Conservation (phyloP, 2,113 vertebrate species). For the Nothocercus nigrocapillus region DNA sequence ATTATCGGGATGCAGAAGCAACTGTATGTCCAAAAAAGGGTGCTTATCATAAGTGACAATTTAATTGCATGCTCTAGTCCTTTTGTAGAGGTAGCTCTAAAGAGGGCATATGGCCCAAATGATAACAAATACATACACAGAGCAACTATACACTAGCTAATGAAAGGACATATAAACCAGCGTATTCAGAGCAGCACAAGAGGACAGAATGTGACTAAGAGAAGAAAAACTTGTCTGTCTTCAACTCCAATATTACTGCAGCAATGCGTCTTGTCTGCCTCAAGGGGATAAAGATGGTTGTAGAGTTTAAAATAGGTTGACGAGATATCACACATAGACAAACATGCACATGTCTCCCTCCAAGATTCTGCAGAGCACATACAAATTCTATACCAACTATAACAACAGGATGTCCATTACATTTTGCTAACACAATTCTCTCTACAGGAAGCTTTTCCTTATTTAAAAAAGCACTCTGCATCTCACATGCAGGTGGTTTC, state of each 20-base stretch:
- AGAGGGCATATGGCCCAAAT: neutral
- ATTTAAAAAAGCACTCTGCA: fast-evolving
- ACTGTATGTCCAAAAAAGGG: neutral
- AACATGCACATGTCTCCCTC: fast-evolving
- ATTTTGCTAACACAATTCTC: neutral
- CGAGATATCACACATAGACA: neutral
- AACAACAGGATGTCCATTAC: neutral
- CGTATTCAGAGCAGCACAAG: neutral
- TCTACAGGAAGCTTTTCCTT: neutral
- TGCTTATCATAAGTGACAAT: neutral
- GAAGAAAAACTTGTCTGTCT: neutral
- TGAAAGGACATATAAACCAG: fast-evolving
- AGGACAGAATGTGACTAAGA: neutral
- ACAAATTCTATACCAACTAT: neutral
- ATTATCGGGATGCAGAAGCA: fast-evolving
- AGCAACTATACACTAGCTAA: fast-evolving
- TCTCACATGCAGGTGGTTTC: neutral
- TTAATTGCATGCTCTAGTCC: neutral
- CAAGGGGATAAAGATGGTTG: neutral
- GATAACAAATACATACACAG: neutral
- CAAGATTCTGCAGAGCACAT: neutral
- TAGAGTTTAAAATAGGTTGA: neutral
- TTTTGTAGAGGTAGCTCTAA: neutral
- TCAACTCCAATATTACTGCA: neutral
- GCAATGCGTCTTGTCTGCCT: neutral